Evolutionary conservation across 2,113 vertebrate species (phyloP), one percentile per base, ranked within the genome.

Genomic region (Cyanoderma ruficeps): DNA sequence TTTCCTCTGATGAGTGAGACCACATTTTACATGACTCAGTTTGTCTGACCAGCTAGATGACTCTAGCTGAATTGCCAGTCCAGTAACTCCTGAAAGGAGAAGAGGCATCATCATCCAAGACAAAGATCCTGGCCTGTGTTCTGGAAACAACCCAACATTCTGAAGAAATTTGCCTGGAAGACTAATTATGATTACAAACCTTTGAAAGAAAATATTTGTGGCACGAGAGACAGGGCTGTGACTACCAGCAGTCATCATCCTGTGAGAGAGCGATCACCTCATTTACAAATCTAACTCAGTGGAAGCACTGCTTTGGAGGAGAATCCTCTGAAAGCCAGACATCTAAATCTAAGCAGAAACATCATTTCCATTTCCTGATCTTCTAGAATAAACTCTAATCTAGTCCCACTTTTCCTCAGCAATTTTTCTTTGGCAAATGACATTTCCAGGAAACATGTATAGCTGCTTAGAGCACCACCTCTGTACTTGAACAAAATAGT

Each of bases 21-120:
- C 47, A 90, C 39, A 68, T 47, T 74, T 88, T 59, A 41, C 13
- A 86, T 91, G 79, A 91, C 74, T 95, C 74, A 87, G 24, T 90
- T 93, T 7, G 10, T 82, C 75, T 91, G 71, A 94, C 71, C 47
- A 64, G 64, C 75, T 72, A 77, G 70, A 50, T 55, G 70, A 67
- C 16, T 82, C 0, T 2, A 63, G 50, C 27, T 83, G 55, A 80
- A 77, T 30, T 52, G 47, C 71, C 35, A 61, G 61, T 78, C 69
- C 44, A 35, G 60, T 78, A 81, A 78, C 10, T 71, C 56, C 65
- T 93, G 30, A n/a, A 85, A 83, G 53, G 18, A 64, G 31, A 65
- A 76, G 42, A 70, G 21, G 22, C 46, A 63, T 87, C 53, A 37
- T 49, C n/a, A 63, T 61, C n/a, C 33, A 67, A 44, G 68, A 52